Evolutionary conservation across 2,113 vertebrate species (phyloP).

Genomic region (Pelmatolapia mariae): DNA sequence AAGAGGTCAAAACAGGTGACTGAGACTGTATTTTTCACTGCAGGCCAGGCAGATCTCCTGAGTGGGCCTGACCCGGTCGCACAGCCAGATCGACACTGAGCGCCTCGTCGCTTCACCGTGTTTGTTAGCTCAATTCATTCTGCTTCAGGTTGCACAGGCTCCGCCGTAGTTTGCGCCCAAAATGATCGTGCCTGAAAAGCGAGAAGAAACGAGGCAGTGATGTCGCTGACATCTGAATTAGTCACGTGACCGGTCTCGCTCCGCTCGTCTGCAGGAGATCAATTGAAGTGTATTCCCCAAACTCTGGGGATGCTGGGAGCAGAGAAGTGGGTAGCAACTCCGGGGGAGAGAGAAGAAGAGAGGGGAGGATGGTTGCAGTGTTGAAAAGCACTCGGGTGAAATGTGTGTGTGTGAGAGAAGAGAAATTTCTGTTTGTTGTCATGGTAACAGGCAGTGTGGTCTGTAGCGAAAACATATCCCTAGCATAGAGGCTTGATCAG

Average conservation of each 20-base stretch:
- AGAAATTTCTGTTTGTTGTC: conserved; percentile 76
- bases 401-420: conserved; percentile 40
- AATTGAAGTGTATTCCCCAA: conserved; percentile 36
- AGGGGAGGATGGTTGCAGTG: conserved; percentile 20
- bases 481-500: conserved; percentile 42
- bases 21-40: background rate
- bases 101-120: background rate
- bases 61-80: background rate
- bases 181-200: background rate
- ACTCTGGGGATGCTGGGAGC: conserved; percentile 33
- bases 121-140: background rate
- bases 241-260: conserved; percentile 29
- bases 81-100: background rate
- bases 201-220: background rate
- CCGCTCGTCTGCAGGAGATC: conserved; percentile 24
- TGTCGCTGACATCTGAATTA: conserved; percentile 31
- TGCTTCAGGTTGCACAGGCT: background rate
- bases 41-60: background rate
- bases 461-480: conserved; percentile 58
- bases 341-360: background rate
- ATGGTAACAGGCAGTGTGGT: conserved; percentile 78
- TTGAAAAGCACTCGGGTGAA: conserved; percentile 62
- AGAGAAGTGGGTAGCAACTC: conserved; percentile 15
- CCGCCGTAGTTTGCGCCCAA: background rate
- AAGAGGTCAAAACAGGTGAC: background rate